Conservation (phyloP, 2,113 vertebrate species). For the Parotia lawesii region DNA sequence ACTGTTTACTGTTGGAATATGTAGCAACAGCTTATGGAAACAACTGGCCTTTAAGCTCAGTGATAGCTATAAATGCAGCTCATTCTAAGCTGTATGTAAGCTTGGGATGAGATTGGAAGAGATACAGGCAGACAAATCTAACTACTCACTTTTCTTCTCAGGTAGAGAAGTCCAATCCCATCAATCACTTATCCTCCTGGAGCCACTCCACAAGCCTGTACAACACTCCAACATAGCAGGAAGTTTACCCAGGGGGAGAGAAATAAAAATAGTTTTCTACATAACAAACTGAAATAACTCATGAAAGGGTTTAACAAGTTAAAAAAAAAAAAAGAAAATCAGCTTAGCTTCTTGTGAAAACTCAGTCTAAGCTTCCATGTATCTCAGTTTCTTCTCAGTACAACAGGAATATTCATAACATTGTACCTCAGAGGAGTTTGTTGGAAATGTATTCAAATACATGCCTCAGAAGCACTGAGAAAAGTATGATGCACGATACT, state of each 20-base stretch:
- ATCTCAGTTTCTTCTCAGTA: not conserved
- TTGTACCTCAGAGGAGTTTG: not conserved
- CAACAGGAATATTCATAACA: constrained; percentile 24
- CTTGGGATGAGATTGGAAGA: not conserved
- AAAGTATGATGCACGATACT: not conserved
- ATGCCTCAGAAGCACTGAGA: not conserved
- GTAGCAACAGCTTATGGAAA: not conserved
- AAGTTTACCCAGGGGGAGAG: not conserved
- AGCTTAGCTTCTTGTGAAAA: not conserved
- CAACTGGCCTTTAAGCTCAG: not conserved
- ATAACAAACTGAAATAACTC: not conserved
- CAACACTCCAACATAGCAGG: not conserved
- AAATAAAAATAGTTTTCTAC: not conserved
- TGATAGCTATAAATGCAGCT: not conserved
- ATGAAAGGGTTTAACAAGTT: not conserved
- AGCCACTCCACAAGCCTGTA: not conserved
- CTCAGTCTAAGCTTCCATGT: not conserved
- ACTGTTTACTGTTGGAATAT: not conserved
- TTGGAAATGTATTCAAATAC: constrained; percentile 13
- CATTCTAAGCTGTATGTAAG: not conserved
- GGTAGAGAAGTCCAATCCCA: not conserved
- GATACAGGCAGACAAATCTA: not conserved
- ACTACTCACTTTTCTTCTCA: not conserved
- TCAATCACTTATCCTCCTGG: not conserved
- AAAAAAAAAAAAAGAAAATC: not conserved